These are phyloP conservation scores for Falco biarmicus DNA, from an alignment of 2,797 vertebrate genomes.

Conservation along the genomic window DNA sequence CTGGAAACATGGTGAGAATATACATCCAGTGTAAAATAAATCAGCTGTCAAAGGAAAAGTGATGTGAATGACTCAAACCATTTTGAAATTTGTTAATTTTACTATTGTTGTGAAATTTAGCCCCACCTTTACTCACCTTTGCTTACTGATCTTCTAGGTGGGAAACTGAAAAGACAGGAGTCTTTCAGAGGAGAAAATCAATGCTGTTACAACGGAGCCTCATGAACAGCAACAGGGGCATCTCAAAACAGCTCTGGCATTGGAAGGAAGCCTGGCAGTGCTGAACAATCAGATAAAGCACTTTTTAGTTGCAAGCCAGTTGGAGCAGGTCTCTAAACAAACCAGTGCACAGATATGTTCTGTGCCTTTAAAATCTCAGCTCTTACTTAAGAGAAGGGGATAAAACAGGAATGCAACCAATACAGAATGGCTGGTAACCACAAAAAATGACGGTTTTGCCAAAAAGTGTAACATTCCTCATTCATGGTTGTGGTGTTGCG, in stretches of 20 bases:
- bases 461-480: background rate
- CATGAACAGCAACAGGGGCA: background rate
- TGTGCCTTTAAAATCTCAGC: background rate
- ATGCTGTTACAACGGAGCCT: background rate
- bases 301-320: background rate
- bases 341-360: background rate
- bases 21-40: background rate
- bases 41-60: background rate
- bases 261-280: slow-evolving; percentile 1
- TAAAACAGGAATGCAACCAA: background rate
- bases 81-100: background rate
- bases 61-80: background rate
- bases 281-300: slow-evolving; percentile 7
- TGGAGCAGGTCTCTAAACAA: background rate
- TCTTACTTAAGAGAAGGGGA: background rate
- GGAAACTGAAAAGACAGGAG: background rate
- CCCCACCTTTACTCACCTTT: background rate
- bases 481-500: background rate
- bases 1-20: background rate
- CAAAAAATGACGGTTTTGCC: background rate
- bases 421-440: background rate
- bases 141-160: background rate
- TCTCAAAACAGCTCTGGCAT: background rate
- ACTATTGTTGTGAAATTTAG: background rate
- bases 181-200: background rate